phyloP scores from a whole-genome alignment of 2,113 vertebrate species.

The Heloderma charlesbogerti region DNA sequence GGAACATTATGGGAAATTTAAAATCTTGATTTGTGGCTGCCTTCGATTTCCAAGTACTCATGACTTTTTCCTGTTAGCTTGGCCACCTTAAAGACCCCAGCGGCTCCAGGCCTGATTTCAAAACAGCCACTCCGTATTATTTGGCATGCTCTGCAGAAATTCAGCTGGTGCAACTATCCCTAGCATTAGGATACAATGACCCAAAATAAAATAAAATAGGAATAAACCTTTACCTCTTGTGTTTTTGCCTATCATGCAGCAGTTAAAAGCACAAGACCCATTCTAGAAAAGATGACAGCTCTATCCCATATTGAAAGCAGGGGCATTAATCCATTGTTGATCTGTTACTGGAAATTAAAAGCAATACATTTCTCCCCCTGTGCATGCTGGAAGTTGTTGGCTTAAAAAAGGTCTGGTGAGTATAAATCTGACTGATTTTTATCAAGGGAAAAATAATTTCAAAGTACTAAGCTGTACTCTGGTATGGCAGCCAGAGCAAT shows the following conservation, averaged over 20 bases:
- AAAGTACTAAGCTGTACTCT: slow-evolving; percentile 55
- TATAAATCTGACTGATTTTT: slow-evolving; percentile 50
- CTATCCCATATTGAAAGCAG: neutral
- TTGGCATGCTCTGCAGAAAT: neutral
- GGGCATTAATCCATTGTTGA: slow-evolving; percentile 26
- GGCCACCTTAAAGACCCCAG: neutral
- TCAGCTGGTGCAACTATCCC: neutral
- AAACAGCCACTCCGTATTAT: neutral
- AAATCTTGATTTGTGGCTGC: too few relatives aligned
- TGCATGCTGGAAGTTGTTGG: neutral
- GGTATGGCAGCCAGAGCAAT: slow-evolving; percentile 48
- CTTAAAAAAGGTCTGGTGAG: slow-evolving; percentile 27
- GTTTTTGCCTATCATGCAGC: neutral
- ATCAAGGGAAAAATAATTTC: slow-evolving; percentile 61
- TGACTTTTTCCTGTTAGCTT: neutral
- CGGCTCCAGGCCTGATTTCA: neutral
- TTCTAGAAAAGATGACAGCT: neutral
- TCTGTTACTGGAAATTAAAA: slow-evolving; percentile 58
- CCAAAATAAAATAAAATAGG: neutral
- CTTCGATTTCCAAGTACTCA: neutral
- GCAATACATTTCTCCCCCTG: neutral
- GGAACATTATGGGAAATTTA: too few relatives aligned
- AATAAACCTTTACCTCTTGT: neutral
- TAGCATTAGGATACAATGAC: neutral
- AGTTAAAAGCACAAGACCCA: neutral